Evolutionary conservation across 2,888 invertebrate genomes (phyloP).

Genomic region (Onthophagus sagittarius): DNA sequence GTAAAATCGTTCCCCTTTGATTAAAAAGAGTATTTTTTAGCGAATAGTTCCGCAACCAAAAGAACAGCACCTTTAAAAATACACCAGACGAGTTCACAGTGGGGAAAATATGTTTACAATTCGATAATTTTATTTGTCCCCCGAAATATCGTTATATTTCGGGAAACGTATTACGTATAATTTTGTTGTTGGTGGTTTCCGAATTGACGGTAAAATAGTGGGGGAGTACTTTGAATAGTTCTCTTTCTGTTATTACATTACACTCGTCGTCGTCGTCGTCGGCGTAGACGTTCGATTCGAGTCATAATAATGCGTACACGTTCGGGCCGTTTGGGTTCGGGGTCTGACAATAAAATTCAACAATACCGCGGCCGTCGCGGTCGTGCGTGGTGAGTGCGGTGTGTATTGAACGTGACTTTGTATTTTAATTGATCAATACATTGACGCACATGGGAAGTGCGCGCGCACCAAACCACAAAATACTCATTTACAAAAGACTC

Average conservation of each 20-base stretch:
- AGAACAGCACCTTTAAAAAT: background rate
- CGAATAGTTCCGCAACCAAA: background rate
- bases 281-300: background rate
- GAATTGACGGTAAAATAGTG: background rate
- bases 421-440: slow-evolving; percentile 27
- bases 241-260: background rate
- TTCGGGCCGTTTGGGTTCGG: background rate
- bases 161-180: background rate
- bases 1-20: background rate
- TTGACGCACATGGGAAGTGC: slow-evolving; percentile 28
- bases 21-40: background rate
- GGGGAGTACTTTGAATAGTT: background rate
- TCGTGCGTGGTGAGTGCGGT: background rate
- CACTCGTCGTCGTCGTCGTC: background rate
- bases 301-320: background rate
- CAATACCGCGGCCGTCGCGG: background rate
- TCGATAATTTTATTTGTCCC: background rate
- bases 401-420: background rate
- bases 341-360: background rate
- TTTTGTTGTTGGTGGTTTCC: background rate
- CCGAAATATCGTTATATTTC: background rate
- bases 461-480: slow-evolving; percentile 20
- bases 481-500: slow-evolving; percentile 7
- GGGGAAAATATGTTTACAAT: slow-evolving; percentile 3
- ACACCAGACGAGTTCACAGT: background rate